Percentiles rank a stretch among this genome's conserved stretches.
These are phyloP conservation scores for Mythimna loreyi DNA, from an alignment of 2,888 invertebrate genomes.

Conservation along the genomic window DNA sequence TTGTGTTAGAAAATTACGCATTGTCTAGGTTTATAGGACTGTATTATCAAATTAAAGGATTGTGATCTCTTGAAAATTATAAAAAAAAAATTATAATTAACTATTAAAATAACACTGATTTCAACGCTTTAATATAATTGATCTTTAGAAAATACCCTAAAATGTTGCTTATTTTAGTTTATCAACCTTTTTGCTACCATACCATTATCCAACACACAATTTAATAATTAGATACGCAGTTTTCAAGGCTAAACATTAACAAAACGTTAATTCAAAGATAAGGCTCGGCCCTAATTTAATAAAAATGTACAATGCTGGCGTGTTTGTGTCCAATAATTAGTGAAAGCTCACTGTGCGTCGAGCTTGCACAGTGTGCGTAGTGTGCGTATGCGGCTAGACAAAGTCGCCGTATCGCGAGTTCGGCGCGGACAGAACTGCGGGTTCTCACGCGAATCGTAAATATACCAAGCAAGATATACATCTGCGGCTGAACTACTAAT, in stretches of 20 bases:
- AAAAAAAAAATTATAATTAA: too few species aligned
- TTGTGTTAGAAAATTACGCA: too few species aligned
- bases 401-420: slow-evolving; percentile 39
- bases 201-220: slow-evolving; percentile 11
- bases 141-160: slow-evolving; percentile 3
- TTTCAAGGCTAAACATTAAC: slow-evolving; percentile 34
- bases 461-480: slow-evolving; percentile 55
- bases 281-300: slow-evolving; percentile 58
- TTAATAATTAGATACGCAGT: slow-evolving; percentile 32
- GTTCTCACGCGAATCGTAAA: slow-evolving; percentile 59
- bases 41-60: not conserved
- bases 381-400: slow-evolving; percentile 45
- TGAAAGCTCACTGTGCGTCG: slow-evolving; percentile 48
- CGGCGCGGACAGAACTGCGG: slow-evolving; percentile 46
- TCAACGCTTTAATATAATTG: not conserved
- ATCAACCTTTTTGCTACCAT: slow-evolving; percentile 4
- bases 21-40: too few species aligned
- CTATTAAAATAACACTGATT: not conserved
- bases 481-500: slow-evolving; percentile 39
- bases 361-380: not conserved
- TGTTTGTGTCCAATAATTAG: slow-evolving; percentile 62
- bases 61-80: too few species aligned
- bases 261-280: slow-evolving; percentile 46
- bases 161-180: not conserved
- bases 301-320: slow-evolving; percentile 59